Conservation (phyloP, 1,140 invertebrate genomes). For the Campoletis sonorensis region DNA sequence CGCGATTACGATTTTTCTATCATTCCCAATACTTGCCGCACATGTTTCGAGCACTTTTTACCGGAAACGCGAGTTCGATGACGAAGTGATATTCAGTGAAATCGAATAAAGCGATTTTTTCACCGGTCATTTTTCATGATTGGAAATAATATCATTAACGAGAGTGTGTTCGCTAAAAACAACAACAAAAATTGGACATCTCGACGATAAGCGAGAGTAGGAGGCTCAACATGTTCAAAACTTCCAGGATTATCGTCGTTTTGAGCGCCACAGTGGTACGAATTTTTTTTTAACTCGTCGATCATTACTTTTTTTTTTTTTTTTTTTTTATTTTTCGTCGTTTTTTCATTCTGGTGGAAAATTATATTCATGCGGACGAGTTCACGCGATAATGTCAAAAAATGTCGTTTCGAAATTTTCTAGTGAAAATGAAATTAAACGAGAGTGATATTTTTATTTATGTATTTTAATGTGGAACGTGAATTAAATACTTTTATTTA, state of each 20-base stretch:
- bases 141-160: not conserved
- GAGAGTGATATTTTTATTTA: not conserved
- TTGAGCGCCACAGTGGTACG: conserved; percentile 17
- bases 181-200: not conserved
- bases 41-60: not conserved
- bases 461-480: not conserved
- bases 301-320: not conserved
- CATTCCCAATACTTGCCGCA: not conserved
- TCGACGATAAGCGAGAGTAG: not conserved
- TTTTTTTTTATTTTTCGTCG: not conserved
- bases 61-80: not conserved
- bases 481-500: not conserved
- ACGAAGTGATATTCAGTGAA: conserved; percentile 1
- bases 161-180: not conserved
- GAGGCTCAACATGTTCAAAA: not conserved
- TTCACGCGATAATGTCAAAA: not conserved
- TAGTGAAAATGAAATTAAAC: not conserved
- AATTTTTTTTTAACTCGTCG: not conserved
- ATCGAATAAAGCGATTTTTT: not conserved
- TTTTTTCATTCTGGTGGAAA: not conserved
- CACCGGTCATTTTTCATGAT: not conserved
- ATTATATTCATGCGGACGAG: not conserved
- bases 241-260: conserved; percentile 10
- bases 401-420: not conserved
- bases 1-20: not conserved